phyloP scores from a whole-genome alignment of 2,888 invertebrate genomes.

The Pseudococcus jackbeardsleyi region DNA sequence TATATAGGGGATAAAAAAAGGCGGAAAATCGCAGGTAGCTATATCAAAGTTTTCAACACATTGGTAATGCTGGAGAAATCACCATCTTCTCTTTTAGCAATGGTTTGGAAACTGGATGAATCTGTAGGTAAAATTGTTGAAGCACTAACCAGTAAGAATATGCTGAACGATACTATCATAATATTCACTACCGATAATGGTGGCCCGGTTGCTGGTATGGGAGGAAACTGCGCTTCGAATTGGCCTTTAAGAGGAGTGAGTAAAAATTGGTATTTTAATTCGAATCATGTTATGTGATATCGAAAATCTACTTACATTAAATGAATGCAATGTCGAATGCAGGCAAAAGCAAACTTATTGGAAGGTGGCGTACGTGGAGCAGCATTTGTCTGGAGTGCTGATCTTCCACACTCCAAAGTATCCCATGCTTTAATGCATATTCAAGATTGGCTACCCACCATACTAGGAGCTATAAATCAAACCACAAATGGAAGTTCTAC shows the following conservation, averaged over 20 bases:
- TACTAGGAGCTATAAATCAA: constrained; percentile 75
- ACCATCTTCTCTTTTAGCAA: constrained; percentile 77
- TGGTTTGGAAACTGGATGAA: constrained; percentile 88
- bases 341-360: constrained; percentile 79
- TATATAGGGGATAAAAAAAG: constrained; percentile 80
- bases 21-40: constrained; percentile 85
- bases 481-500: neutral
- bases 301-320: too few relatives aligned
- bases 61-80: too few relatives aligned
- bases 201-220: constrained; percentile 86
- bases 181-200: constrained; percentile 95
- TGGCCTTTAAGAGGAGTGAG: constrained; percentile 83
- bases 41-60: too few relatives aligned
- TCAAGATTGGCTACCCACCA: constrained; percentile 80
- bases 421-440: constrained; percentile 77
- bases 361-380: constrained; percentile 78
- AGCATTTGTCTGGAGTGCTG: constrained; percentile 77
- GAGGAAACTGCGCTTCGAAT: constrained; percentile 87
- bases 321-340: too few relatives aligned
- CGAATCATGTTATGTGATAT: too few relatives aligned
- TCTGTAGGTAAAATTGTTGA: constrained; percentile 86
- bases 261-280: too few relatives aligned
- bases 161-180: constrained; percentile 86
- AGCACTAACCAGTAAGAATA: constrained; percentile 76
- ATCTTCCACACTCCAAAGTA: constrained; percentile 73